Base-by-base conservation (phyloP, 2,888 invertebrate genomes). In the Hyppa rectilinea region DNA sequence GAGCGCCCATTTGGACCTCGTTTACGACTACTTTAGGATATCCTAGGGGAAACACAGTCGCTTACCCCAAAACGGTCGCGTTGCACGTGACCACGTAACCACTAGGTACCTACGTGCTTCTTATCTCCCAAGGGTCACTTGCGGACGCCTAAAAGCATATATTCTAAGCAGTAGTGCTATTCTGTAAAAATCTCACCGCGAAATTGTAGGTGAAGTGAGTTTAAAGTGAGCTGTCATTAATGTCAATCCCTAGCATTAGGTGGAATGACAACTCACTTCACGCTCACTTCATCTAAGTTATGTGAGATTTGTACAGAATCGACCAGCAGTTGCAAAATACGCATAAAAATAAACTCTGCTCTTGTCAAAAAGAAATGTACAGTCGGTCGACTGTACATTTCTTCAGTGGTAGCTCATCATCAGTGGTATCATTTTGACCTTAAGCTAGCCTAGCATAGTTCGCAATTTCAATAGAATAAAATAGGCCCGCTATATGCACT, bases 31-130 rank as follows among this genome's bases (percentile, higher is more conserved):
- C 7, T 40, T 59, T 9, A 31, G 23, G 31, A 65, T 14, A 45
- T 45, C 65, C n/a, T 65, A 45, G 7, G 20, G 45, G 43, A 26
- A 38, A n/a, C 65, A 45, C 65, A 45, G 26, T 36, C 10, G 26
- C 45, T 36, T 26, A 45, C 14, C 29, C 12, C 36, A 65, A 20
- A 43, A 34, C 43, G 26, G 34, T 62, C 31, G 36, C 9, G 43
- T n/a, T 40, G 38, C 17, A 59, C 7, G 59, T 59, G n/a, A 29
- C 38, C 23, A 7, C 29, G 38, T 34, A 12, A 53, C 59, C 60
- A 60, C 60, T 63, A 31, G 10, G 36, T 29, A 12, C 10, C 60
- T 63, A 31, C 17, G 36, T 29, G 17, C 10, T 29, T 38, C 20
- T 43, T n/a, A 43, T 9, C 26, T 34, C 14, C 26, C 34, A 6